Evolutionary conservation across 2,113 vertebrate genomes (phyloP).

Genomic region (Lophotis ruficrista): DNA sequence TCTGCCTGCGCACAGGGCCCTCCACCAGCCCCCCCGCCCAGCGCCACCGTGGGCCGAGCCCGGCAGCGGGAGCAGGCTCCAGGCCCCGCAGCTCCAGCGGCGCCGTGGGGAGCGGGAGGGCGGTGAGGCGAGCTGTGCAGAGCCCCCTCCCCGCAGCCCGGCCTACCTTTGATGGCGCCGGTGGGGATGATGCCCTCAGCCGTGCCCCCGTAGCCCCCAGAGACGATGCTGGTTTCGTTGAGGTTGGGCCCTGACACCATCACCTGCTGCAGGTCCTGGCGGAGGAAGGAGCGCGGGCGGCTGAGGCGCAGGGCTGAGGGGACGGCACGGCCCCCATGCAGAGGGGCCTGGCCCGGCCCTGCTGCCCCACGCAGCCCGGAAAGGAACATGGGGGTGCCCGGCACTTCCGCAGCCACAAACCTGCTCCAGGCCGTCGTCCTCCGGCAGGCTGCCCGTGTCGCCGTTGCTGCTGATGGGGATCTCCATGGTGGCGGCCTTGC

Average conservation of each 20-base stretch:
- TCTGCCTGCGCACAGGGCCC: too few relatives aligned
- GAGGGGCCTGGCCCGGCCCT: not conserved
- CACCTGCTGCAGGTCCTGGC: constrained; percentile 94
- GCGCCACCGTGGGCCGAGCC: too few relatives aligned
- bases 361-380: not conserved
- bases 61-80: too few relatives aligned
- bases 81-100: too few relatives aligned
- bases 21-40: too few relatives aligned
- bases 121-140: too few relatives aligned
- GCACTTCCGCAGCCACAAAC: constrained; percentile 37
- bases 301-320: not conserved
- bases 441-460: constrained; percentile 84
- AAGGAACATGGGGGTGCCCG: too few relatives aligned
- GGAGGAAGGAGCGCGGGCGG: not conserved
- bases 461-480: constrained; percentile 97
- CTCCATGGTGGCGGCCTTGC: constrained; percentile 97
- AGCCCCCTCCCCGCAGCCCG: accelerated
- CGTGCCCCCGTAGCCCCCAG: constrained; percentile 93
- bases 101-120: too few relatives aligned
- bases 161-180: constrained; percentile 84
- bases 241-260: constrained; percentile 98
- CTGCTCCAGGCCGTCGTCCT: constrained; percentile 95
- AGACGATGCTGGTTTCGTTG: constrained; percentile 97
- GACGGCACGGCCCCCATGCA: accelerated
- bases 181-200: constrained; percentile 92